phyloP scores from a whole-genome alignment of 2,888 invertebrate genomes.

The Drosophila algonquin region DNA sequence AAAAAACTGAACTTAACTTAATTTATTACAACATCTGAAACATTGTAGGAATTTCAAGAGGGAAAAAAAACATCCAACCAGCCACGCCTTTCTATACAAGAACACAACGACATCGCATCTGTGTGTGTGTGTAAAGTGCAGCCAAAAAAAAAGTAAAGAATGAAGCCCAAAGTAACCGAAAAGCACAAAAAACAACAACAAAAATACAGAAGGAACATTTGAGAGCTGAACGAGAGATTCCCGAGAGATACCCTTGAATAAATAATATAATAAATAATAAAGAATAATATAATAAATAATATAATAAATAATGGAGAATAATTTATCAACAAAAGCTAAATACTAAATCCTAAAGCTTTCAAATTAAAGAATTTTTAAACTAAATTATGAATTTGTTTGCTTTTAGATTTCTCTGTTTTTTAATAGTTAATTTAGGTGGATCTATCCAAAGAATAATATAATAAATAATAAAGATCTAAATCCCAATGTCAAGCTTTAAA shows the following conservation, averaged over 20 bases:
- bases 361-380: too few species aligned
- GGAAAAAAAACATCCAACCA: constrained; percentile 27
- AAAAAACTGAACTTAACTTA: constrained; percentile 18
- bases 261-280: too few species aligned
- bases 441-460: too few species aligned
- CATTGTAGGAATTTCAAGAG: background rate
- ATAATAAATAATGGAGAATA: too few species aligned
- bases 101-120: constrained; percentile 2
- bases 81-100: constrained; percentile 55
- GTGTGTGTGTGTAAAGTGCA: constrained; percentile 23
- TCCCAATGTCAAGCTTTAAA: too few species aligned
- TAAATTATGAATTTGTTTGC: too few species aligned
- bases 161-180: constrained; percentile 1
- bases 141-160: constrained; percentile 26
- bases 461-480: background rate
- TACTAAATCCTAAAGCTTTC: too few species aligned
- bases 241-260: background rate
- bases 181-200: constrained; percentile 2
- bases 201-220: background rate
- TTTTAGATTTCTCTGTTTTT: too few species aligned
- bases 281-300: too few species aligned
- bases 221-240: background rate
- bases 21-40: constrained; percentile 37
- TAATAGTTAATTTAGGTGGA: too few species aligned
- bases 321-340: too few species aligned